Conservation (phyloP, 1,140 invertebrate species). For the Microplitis demolitor region DNA sequence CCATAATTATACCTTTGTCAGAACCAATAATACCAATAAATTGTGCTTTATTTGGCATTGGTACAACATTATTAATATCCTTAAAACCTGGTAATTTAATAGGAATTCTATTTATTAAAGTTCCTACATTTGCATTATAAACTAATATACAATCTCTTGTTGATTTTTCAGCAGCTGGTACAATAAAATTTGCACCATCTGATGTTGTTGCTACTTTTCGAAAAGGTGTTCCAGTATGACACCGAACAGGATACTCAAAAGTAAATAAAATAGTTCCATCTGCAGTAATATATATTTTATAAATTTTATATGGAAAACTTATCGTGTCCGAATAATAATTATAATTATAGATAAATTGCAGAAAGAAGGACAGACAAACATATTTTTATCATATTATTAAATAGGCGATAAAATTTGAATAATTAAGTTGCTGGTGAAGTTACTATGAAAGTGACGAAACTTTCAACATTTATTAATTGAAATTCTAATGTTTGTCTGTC, state of each 20-base stretch:
- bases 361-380: neutral
- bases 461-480: neutral
- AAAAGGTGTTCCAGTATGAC: constrained; percentile 70
- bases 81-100: constrained; percentile 70
- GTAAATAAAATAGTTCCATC: constrained; percentile 78
- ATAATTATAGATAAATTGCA: too few relatives aligned
- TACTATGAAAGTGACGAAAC: neutral
- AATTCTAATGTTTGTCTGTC: too few relatives aligned
- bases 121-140: constrained; percentile 83
- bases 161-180: constrained; percentile 80
- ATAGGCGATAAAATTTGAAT: too few relatives aligned
- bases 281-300: constrained; percentile 42
- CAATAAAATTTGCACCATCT: constrained; percentile 78
- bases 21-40: constrained; percentile 87
- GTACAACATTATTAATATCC: constrained; percentile 72
- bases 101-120: constrained; percentile 76
- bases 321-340: too few relatives aligned
- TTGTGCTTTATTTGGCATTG: constrained; percentile 80
- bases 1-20: constrained; percentile 87
- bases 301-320: neutral
- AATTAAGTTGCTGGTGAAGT: too few relatives aligned
- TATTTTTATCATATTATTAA: too few relatives aligned
- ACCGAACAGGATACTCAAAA: constrained; percentile 78
- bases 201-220: constrained; percentile 78
- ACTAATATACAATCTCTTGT: constrained; percentile 83